Conservation (phyloP, 2,888 invertebrate genomes). For the Rotaria macrura region DNA sequence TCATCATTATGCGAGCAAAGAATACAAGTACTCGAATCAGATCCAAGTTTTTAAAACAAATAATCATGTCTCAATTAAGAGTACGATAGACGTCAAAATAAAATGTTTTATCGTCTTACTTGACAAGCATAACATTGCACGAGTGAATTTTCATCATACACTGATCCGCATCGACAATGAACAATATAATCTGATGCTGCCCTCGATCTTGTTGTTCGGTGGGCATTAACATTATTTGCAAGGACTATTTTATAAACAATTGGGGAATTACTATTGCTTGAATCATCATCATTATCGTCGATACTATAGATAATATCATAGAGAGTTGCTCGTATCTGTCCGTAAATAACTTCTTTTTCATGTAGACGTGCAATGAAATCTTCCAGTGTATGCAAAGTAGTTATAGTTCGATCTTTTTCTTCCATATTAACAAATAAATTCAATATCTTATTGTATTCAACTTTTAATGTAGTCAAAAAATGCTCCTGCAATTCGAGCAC, state of each 20-base stretch:
- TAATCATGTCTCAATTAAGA: no score
- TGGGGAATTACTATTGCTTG: neutral
- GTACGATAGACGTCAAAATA: no score
- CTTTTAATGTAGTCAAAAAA: neutral
- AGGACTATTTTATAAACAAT: neutral
- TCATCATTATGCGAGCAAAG: no score
- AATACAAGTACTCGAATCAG: no score
- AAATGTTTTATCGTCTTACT: neutral
- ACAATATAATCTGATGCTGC: neutral
- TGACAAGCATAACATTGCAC: constrained; percentile 19
- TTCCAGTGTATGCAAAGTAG: neutral
- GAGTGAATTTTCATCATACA: neutral
- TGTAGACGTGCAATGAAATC: neutral
- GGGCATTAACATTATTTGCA: neutral
- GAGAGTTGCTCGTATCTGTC: neutral
- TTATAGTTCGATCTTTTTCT: neutral
- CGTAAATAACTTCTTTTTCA: neutral
- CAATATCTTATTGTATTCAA: neutral
- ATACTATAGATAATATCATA: neutral
- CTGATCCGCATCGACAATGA: constrained; percentile 11
- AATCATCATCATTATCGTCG: neutral
- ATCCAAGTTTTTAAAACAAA: no score
- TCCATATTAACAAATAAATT: neutral
- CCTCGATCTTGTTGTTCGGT: neutral
- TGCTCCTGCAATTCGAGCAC: neutral